Evolutionary conservation across 2,113 vertebrate genomes (phyloP), one percentile per base, ranked within the genome.

Genomic region (Hypomesus transpacificus): DNA sequence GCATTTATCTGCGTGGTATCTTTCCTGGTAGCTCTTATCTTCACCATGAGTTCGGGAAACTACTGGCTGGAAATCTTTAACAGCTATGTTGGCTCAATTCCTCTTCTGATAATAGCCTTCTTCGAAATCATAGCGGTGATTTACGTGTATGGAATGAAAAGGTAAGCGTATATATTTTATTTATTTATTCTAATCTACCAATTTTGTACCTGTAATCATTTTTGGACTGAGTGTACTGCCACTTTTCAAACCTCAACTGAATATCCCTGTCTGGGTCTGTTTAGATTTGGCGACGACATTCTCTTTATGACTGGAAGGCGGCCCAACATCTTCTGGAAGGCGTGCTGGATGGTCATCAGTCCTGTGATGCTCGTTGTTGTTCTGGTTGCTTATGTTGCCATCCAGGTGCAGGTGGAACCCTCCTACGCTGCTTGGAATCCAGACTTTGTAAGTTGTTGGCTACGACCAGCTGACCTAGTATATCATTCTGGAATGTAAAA

Each of bases 41-140:
- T 98, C 84, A 89, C 92, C 0, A 46, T 94, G 89, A 86, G 89
- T 24, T 98, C 95, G 0, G 97, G 97, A 1, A 96, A 90, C 88
- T 98, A 98, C 86, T 98, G 96, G 96, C 89, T 98, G 34, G 94
- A 95, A 86, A 84, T 96, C 76, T 97, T 98, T 28, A 96, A 96
- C 79, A 87, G 67, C 74, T 95, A 94, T 0, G 93, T 89, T 0
- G 92, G 85, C 3, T 93, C 95, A 0, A 24, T 96, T 14, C 94
- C 94, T 70, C 90, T 98, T 59, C 85, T 97, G 51, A 34, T 96
- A 75, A 85, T 98, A 0, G 94, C 94, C 11, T 93, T 96, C 80
- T 91, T 93, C 58, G 96, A 98, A 87, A 80, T 96, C 18, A 66
- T 84, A 0, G 90, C 88, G 0, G 91, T 98, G 6, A 63, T 70